These are phyloP conservation scores for Willisornis vidua DNA, from an alignment of 2,113 vertebrate genomes.

Conservation along the genomic window DNA sequence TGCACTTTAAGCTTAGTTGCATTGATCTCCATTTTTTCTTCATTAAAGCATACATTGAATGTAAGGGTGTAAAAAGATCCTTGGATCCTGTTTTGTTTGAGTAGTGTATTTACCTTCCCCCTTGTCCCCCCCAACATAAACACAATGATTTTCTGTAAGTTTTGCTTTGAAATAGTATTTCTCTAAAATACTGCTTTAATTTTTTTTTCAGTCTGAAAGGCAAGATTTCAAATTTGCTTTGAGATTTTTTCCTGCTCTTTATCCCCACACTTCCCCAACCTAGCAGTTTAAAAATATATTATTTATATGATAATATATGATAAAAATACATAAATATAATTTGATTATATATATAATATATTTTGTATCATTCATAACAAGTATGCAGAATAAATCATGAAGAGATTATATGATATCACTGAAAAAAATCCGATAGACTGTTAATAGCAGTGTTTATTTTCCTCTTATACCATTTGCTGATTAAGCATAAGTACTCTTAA, in stretches of 20 bases:
- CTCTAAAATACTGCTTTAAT: not conserved
- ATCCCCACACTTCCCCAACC: fast-evolving
- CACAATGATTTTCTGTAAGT: not conserved
- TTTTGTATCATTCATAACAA: not conserved
- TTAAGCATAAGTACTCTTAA: not conserved
- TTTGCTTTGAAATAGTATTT: not conserved
- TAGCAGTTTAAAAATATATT: not conserved
- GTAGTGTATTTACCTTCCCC: not conserved
- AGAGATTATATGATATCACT: not conserved
- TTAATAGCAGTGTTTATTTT: not conserved
- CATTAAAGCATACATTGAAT: not conserved
- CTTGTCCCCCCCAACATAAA: not conserved
- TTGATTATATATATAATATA: not conserved
- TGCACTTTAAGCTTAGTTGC: not conserved
- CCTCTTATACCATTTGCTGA: not conserved
- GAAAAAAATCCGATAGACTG: not conserved
- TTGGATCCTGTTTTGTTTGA: not conserved
- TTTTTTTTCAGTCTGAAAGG: not conserved
- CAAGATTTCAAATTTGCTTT: not conserved
- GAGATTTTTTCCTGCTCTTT: not conserved
- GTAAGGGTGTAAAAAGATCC: not conserved
- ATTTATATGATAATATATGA: not conserved
- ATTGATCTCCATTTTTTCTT: not conserved
- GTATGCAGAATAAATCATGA: not conserved
- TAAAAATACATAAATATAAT: not conserved